Conservation (phyloP, 2,113 vertebrate species). For the Atractosteus spatula region DNA sequence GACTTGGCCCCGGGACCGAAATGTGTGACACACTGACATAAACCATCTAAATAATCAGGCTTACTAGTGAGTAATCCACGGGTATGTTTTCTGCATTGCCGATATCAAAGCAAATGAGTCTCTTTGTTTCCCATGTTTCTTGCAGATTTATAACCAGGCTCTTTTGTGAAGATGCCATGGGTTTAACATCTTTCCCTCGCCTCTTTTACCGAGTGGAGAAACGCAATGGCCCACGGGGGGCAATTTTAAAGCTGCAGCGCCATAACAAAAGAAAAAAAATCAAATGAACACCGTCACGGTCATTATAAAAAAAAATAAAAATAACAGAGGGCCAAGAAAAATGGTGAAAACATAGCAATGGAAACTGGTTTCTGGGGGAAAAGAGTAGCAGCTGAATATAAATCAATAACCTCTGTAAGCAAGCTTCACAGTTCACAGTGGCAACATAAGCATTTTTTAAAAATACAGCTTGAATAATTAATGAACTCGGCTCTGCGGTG, state of each 20-base stretch:
- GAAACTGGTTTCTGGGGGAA: neutral
- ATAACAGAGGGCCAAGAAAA: neutral
- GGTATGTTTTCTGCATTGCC: too few species aligned
- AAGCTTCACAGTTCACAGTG: conserved; percentile 27
- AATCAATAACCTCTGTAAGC: conserved; percentile 29
- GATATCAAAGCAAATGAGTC: too few species aligned
- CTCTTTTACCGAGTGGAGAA: neutral
- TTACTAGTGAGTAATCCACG: too few species aligned
- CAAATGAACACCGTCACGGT: neutral
- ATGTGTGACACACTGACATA: too few species aligned
- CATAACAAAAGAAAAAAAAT: neutral
- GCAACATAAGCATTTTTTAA: conserved; percentile 39
- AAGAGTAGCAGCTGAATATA: conserved; percentile 2
- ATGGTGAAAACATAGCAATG: too few species aligned
- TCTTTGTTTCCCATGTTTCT: too few species aligned
- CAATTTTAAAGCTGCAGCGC: neutral
- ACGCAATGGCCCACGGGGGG: neutral
- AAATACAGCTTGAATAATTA: conserved; percentile 41
- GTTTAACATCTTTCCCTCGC: neutral
- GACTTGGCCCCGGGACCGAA: too few species aligned
- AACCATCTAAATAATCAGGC: too few species aligned
- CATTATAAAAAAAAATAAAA: neutral
- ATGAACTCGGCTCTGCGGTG: conserved; percentile 29
- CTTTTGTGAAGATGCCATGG: too few species aligned
- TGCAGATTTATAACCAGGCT: too few species aligned